Percentiles rank a stretch among this genome's conserved stretches.
phyloP scores from a whole-genome alignment of 2,888 invertebrate species.

The Elmis aenea region DNA sequence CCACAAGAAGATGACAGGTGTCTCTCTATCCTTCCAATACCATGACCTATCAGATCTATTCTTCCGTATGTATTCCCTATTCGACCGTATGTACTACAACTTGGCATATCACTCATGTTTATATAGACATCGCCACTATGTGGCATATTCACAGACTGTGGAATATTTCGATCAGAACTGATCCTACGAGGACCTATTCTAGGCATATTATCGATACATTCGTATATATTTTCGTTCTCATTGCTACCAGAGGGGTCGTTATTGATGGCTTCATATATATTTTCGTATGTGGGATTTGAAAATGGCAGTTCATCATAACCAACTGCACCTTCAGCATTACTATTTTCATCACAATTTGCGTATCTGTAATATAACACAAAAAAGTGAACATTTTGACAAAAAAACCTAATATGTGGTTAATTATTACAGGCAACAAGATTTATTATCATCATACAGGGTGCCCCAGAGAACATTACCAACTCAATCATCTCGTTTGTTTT shows the following conservation, averaged over 20 bases:
- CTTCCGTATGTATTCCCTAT: slow-evolving; percentile 50
- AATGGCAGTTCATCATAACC: slow-evolving; percentile 40
- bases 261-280: slow-evolving; percentile 52
- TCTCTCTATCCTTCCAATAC: slow-evolving; percentile 55
- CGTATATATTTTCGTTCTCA: slow-evolving; percentile 45
- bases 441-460: too few species aligned
- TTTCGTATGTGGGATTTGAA: slow-evolving; percentile 47
- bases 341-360: slow-evolving; percentile 50
- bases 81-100: slow-evolving; percentile 43
- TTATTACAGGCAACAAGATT: too few species aligned
- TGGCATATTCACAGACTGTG: slow-evolving; percentile 10
- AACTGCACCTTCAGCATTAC: slow-evolving; percentile 53
- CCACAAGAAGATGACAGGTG: slow-evolving; percentile 64
- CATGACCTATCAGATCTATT: slow-evolving; percentile 52
- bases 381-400: too few species aligned
- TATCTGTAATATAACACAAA: slow-evolving; percentile 32
- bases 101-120: slow-evolving; percentile 18
- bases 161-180: slow-evolving; percentile 19
- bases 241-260: slow-evolving; percentile 42
- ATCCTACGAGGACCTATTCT: slow-evolving; percentile 23
- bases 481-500: too few species aligned
- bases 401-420: too few species aligned
- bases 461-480: too few species aligned
- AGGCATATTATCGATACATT: slow-evolving; percentile 26
- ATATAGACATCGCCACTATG: slow-evolving; percentile 9